Percentiles rank a stretch among this genome's conserved stretches.
These are phyloP conservation scores for Heliconius himera DNA, from an alignment of 1,140 invertebrate genomes.

Conservation along the genomic window DNA sequence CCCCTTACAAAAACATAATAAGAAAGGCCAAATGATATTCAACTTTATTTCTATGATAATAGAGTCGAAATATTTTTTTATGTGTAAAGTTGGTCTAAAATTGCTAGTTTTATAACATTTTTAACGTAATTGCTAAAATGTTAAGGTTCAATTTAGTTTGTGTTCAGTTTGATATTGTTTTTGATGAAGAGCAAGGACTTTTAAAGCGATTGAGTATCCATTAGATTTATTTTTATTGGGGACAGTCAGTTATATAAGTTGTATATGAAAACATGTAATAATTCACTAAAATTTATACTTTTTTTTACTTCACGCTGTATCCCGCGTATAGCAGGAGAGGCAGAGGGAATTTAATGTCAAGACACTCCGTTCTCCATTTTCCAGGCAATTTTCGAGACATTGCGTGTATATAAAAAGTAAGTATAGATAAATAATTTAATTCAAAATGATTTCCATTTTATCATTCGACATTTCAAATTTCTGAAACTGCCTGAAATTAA, in stretches of 20 bases:
- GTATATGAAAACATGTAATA: slow-evolving; percentile 3
- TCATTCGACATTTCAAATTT: not conserved
- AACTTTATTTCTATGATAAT: not conserved
- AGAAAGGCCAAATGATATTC: not conserved
- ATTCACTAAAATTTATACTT: not conserved
- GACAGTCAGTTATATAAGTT: not conserved
- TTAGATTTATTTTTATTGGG: slow-evolving; percentile 14
- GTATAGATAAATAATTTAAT: too few relatives aligned
- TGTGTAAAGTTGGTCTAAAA: not conserved
- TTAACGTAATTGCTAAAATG: not conserved
- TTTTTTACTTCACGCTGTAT: too few relatives aligned
- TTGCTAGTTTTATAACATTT: not conserved
- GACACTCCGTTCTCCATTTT: too few relatives aligned
- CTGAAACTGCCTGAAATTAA: not conserved
- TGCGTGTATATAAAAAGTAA: too few relatives aligned
- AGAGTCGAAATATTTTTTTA: not conserved
- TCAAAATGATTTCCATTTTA: too few relatives aligned
- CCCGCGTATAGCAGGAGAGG: too few relatives aligned
- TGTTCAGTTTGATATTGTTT: not conserved
- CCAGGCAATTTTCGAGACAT: too few relatives aligned
- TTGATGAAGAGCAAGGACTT: slow-evolving; percentile 10
- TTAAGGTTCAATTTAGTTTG: not conserved
- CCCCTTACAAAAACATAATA: slow-evolving; percentile 10
- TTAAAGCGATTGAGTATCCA: slow-evolving; percentile 14
- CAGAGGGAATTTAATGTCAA: too few relatives aligned